Base-by-base conservation (phyloP, 2,888 invertebrate genomes). In the Stramonita haemastoma region DNA sequence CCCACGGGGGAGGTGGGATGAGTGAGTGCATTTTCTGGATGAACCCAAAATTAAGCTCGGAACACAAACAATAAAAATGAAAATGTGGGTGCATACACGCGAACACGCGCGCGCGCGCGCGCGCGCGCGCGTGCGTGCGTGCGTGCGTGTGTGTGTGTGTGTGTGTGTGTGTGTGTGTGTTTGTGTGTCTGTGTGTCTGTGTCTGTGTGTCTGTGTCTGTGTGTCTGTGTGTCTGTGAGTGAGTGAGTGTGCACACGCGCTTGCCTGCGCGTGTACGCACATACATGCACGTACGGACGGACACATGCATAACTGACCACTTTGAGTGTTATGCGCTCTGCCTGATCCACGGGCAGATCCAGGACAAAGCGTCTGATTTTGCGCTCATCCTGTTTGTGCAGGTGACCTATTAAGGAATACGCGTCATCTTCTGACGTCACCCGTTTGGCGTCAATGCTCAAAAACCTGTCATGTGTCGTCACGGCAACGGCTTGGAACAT, bases 381-480 rank as follows among this genome's bases (percentile, higher is more conserved):
- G 79, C 91, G 90, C 17, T 57, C 56, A 13, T 91, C 91, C 77
- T 83, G 88, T 29, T 89, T 22, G 89, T 92, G 91, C 0, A 92
- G 89, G 34, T 92, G 91, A 34, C 79, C 29, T 1, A 93, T 79
- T 34, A 92, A 89, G 46, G 66, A 46, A 70, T 90, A 92, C 26
- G 91, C 91, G 57, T 90, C 86, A 19, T 91, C 90, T 22, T 86
- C 92, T 22, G 91, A 87, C 22, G 88, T 83, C 29, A 92, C 90
- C n/a, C 92, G 87, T 34, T 91, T 92, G 66, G 91, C 91, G 88
- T 92, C 91, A 26, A 92, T 92, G 81, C 91, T 89, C 34, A 91
- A 56, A 83, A 90, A 73, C 77, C 90, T 88, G n/a, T 91, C 92
- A 79, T 91, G 89, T 57, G 66, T 88, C 86, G 91, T 91, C 56